These are phyloP conservation scores for Actinostola sp. DNA, from an alignment of 92 coral and sea anemone genomes.

Conservation along the genomic window DNA sequence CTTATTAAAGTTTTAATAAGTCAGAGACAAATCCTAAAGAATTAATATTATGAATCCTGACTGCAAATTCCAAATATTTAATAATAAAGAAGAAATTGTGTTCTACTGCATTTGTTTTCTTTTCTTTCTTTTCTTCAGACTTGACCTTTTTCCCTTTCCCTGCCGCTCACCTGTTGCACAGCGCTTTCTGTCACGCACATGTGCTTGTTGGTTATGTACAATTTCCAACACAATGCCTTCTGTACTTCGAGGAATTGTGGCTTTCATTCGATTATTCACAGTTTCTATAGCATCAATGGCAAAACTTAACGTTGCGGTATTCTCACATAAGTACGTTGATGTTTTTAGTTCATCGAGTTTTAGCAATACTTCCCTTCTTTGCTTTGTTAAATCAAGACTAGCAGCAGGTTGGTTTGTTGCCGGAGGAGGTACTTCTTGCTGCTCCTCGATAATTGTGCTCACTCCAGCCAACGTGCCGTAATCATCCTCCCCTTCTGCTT, in stretches of 20 bases:
- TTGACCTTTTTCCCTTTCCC: conserved; percentile 2
- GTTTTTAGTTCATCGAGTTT: conserved; percentile 26
- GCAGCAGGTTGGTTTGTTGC: conserved; percentile 17
- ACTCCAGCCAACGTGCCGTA: conserved; percentile 10
- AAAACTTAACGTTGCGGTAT: conserved; percentile 45
- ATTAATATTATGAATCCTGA: too few relatives aligned
- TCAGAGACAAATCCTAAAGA: too few relatives aligned
- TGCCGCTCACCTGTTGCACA: conserved; percentile 15
- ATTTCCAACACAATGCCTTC: conserved; percentile 23
- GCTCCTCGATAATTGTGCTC: conserved; percentile 4
- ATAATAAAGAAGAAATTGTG: too few relatives aligned
- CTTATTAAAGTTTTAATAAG: too few relatives aligned
- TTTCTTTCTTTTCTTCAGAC: conserved; percentile 5
- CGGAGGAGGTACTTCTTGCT: conserved; percentile 6
- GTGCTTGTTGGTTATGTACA: too few relatives aligned
- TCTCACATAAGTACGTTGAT: conserved; percentile 27
- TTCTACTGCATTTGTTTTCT: not conserved
- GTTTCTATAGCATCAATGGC: conserved; percentile 25
- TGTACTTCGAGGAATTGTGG: conserved; percentile 27
- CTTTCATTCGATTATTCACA: conserved; percentile 14
- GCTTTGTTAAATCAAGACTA: not conserved
- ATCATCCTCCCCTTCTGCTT: not conserved
- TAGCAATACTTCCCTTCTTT: conserved; percentile 11
- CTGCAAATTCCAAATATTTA: too few relatives aligned
- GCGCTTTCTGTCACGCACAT: too few relatives aligned